Base-by-base conservation (phyloP, 2,888 invertebrate species). In the Oeneis ivallda region DNA sequence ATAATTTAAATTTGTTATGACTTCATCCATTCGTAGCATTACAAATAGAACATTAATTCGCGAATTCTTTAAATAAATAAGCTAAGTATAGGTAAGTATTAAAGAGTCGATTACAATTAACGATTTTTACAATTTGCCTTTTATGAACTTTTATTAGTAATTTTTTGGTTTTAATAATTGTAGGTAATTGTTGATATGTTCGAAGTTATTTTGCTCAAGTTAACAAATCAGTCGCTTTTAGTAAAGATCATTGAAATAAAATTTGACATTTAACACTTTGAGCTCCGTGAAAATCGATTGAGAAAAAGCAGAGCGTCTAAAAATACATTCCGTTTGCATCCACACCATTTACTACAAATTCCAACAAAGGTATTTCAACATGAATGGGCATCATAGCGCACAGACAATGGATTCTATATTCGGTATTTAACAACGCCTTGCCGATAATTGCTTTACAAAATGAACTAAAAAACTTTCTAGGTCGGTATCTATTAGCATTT, bases 391-490 rank as follows among this genome's bases (percentile, higher is more conserved):
- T 59, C 70, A 74, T 75, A 75, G 72, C 75, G 58, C 60, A 64
- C 65, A 73, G 61, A 84, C 84, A 83, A 83, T 75, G 74, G 75
- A 66, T 70, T 69, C 76, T 75, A 72, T 80, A 76, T 79, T 71
- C 75, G 73, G 69, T 68, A 74, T 70, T 71, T 76, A 79, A 83
- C 83, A 83, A 83, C 83, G 77, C 76, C 70, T 76, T 75, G 73
- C 74, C 74, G 83, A 83, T 87, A 85, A 86, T 87, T 86, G 82
- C 82, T 84, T 75, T 75, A 79, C 79, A 76, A 75, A 78, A 80
- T 75, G 62, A 54, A 62, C 62, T n/a, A 17, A 43, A 50, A 49
- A 62, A 54, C 43, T 81, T 84, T 84, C 80, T 82, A 77, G 83
- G 81, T 79, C 81, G 76, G 79, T 69, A 68, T 70, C 71, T 70